phyloP scores from a whole-genome alignment of 2,888 invertebrate species.

The Julus scandinavius region DNA sequence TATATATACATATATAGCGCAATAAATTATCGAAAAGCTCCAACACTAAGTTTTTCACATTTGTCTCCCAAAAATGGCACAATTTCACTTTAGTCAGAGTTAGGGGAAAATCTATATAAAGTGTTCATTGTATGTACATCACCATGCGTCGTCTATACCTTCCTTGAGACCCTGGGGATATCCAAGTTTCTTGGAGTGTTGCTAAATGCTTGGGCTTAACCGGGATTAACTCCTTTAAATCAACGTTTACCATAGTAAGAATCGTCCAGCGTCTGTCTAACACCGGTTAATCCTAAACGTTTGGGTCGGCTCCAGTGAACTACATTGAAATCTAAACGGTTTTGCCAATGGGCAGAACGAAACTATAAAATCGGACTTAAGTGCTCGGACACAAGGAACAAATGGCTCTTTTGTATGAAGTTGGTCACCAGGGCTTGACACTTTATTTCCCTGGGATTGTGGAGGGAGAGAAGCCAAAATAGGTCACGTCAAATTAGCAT shows the following conservation, averaged over 20 bases:
- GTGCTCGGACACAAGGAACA: neutral
- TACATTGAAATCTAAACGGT: neutral
- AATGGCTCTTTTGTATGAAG: slow-evolving; percentile 5
- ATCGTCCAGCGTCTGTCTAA: neutral
- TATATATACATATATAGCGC: too few species aligned
- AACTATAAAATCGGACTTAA: neutral
- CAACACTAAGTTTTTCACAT: too few species aligned
- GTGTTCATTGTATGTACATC: neutral
- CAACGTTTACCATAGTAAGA: neutral
- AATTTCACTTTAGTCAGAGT: too few species aligned
- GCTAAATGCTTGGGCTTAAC: neutral
- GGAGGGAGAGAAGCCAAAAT: neutral
- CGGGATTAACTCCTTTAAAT: neutral
- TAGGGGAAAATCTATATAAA: neutral
- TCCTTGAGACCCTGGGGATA: neutral
- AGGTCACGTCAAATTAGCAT: neutral
- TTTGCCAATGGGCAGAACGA: slow-evolving; percentile 2
- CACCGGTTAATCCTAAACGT: neutral
- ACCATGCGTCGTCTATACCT: neutral
- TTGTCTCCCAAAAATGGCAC: too few species aligned
- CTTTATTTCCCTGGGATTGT: neutral
- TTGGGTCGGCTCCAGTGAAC: neutral
- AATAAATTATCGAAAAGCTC: too few species aligned
- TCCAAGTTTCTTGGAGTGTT: neutral
- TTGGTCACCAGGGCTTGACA: neutral